Conservation (phyloP, 2,113 vertebrate species). For the Phycodurus eques region DNA sequence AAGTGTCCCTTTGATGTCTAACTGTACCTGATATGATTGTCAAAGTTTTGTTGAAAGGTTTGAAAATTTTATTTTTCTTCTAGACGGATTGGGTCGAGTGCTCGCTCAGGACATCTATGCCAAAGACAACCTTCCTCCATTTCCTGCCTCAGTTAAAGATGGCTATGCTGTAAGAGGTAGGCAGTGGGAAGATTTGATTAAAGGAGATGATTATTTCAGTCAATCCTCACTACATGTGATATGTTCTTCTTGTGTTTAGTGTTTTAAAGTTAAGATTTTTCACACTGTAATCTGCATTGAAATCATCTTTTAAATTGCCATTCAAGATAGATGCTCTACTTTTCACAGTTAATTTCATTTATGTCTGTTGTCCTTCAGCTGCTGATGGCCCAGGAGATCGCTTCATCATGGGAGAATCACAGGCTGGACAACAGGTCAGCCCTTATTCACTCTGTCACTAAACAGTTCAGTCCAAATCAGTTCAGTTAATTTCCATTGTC, state of each 20-base stretch:
- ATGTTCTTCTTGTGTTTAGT: neutral
- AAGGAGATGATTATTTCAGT: neutral
- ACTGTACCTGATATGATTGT: neutral
- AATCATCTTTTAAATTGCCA: neutral
- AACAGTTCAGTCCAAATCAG: neutral
- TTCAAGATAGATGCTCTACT: neutral
- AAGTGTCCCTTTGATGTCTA: neutral
- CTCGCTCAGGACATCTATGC: constrained; percentile 99
- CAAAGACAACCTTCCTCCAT: constrained; percentile 98
- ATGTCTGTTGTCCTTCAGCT: constrained; percentile 74
- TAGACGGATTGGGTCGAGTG: constrained; percentile 97
- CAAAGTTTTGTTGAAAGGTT: neutral
- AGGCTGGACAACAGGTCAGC: constrained; percentile 94
- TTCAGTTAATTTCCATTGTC: neutral
- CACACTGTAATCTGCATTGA: neutral
- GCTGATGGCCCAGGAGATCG: constrained; percentile 97
- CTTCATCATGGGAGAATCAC: constrained; percentile 97
- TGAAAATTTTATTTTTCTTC: neutral
- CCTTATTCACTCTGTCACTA: constrained; percentile 1
- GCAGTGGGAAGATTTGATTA: constrained; percentile 2
- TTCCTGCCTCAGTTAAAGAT: constrained; percentile 97
- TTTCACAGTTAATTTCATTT: constrained; percentile 17
- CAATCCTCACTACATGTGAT: neutral
- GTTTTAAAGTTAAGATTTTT: neutral
- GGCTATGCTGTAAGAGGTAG: constrained; percentile 98